phyloP scores from a whole-genome alignment of 2,888 invertebrate species.

The Noctua comes region DNA sequence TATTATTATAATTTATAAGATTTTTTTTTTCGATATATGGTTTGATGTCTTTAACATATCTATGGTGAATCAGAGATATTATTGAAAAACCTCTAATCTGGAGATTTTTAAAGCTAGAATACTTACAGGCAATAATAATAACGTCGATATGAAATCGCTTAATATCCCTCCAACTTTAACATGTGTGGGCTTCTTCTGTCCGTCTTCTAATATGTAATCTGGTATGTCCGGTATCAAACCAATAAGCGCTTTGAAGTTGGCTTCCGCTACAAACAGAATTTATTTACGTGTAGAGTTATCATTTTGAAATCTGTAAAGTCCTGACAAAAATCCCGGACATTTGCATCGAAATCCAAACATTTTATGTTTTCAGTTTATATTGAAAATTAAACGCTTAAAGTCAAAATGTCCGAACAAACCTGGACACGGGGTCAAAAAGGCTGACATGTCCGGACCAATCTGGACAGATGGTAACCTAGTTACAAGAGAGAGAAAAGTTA shows the following conservation, averaged over 20 bases:
- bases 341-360: background rate
- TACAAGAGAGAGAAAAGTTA: too few species aligned
- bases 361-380: background rate
- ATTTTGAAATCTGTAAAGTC: background rate
- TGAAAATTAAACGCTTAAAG: background rate
- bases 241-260: constrained; percentile 97
- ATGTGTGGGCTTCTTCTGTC: constrained; percentile 93
- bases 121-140: constrained; percentile 95
- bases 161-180: constrained; percentile 92
- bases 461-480: background rate
- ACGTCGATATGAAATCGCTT: constrained; percentile 94
- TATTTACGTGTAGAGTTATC: background rate
- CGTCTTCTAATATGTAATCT: constrained; percentile 92
- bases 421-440: background rate
- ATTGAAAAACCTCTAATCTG: background rate
- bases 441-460: background rate
- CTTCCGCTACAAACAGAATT: constrained; percentile 93
- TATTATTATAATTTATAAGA: background rate
- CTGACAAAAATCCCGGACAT: background rate
- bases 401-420: background rate
- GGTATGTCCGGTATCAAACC: constrained; percentile 95
- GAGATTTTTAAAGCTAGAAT: background rate
- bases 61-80: background rate
- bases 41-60: background rate
- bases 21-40: background rate